Evolutionary conservation across 2,888 invertebrate species (phyloP), one percentile per base, ranked within the genome.

Genomic region (Rugalucina vietnamica): DNA sequence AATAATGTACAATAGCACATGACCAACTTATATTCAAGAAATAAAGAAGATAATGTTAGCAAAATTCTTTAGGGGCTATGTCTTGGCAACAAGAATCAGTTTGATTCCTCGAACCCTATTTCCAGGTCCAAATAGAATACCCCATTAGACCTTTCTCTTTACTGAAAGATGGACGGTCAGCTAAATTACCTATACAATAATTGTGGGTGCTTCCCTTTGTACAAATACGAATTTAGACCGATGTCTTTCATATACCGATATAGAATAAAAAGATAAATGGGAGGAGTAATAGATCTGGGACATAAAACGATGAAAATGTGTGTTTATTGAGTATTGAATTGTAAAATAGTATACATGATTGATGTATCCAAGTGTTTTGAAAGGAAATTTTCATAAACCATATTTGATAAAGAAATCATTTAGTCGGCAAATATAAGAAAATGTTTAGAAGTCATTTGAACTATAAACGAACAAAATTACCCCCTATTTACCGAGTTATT

Each of bases 381-480:
- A 65, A 65, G 29, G 34, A n/a, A 34, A 3, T 65, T 34, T 65
- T 34, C 29, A 65, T 65, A 65, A 65, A 65, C 29, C 5, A 65
- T 65, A 34, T 34, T 65, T 65, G 34, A 65, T 65, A 65, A 65
- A 65, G 65, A 65, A 65, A 65, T 65, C 65, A 65, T 65, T 65
- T 65, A 29, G 34, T 29, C 65, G 34, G 65, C 34, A 65, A 65
- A 65, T 65, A 65, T 65, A 5, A 21, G 34, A 65, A n/a, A 32
- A 32, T 34, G 65, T 65, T 34, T 34, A 65, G 65, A 65, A 65
- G 65, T 65, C 65, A 65, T 34, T 29, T 21, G 34, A 65, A 65
- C 65, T 32, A 65, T 65, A 65, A 14, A 18, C 34, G 65, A 34
- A 65, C 65, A 65, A 65, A 65, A 65, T 65, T 34, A 65, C 32